phyloP scores from a whole-genome alignment of 1,140 invertebrate genomes.

The Bombus polaris region DNA sequence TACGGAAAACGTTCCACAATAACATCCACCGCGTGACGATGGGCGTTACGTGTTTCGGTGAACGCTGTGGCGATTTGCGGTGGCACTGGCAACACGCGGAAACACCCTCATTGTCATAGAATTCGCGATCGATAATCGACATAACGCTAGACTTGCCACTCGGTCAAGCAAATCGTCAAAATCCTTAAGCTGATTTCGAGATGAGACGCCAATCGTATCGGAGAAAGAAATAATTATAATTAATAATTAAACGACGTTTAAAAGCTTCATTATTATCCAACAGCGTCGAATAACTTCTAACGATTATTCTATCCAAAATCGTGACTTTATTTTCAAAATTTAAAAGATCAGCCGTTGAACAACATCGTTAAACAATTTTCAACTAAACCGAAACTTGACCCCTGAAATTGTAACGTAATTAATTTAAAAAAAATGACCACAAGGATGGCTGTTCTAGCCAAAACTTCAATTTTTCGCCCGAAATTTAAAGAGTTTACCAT shows the following conservation, averaged over 20 bases:
- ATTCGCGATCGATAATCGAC: constrained; percentile 42
- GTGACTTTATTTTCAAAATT: not conserved
- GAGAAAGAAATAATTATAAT: not conserved
- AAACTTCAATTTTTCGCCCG: not conserved
- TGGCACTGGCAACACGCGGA: not conserved
- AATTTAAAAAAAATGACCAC: too few species aligned
- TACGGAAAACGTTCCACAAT: not conserved
- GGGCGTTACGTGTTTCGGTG: constrained; percentile 31
- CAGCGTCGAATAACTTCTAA: rapidly evolving
- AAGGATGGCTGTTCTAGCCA: too few species aligned
- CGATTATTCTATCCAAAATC: not conserved
- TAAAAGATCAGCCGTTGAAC: not conserved
- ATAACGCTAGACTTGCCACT: constrained; percentile 10
- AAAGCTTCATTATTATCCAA: too few species aligned
- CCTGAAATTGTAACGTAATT: too few species aligned
- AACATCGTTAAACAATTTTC: not conserved
- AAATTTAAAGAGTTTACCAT: not conserved
- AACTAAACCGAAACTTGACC: not conserved
- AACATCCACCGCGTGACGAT: constrained; percentile 6
- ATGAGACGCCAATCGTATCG: not conserved
- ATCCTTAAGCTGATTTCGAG: constrained; percentile 3
- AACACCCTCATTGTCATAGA: constrained; percentile 27
- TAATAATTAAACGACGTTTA: too few species aligned
- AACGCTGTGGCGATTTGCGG: constrained; percentile 17
- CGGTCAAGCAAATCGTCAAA: constrained; percentile 10